A percentile compares a stretch with the other conserved stretches of the same genome.
phyloP scores from a whole-genome alignment of 2,797 vertebrate species.

The Typhlichthys eigenmanni region DNA sequence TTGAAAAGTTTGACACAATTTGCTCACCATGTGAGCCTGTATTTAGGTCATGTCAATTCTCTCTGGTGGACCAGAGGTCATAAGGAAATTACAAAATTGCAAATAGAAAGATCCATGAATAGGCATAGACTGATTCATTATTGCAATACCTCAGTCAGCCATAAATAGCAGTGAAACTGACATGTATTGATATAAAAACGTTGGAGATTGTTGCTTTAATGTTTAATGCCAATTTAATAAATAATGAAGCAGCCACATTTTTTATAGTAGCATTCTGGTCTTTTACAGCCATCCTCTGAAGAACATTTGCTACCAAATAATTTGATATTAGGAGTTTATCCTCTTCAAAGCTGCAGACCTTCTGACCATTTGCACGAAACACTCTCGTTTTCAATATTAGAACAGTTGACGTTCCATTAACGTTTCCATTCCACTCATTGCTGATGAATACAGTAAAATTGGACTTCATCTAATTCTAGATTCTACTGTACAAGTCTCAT shows the following conservation, averaged over 20 bases:
- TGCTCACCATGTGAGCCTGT: too few relatives aligned
- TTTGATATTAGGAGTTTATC: slow-evolving; percentile 19
- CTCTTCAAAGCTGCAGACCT: slow-evolving; percentile 19
- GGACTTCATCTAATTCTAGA: slow-evolving; percentile 60
- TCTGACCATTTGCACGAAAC: slow-evolving; percentile 34
- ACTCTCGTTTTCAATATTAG: slow-evolving; percentile 31
- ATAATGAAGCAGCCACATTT: too few relatives aligned
- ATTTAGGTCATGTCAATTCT: too few relatives aligned
- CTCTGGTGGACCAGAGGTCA: too few relatives aligned
- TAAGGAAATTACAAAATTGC: too few relatives aligned
- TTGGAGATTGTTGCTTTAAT: not conserved
- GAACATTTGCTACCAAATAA: slow-evolving; percentile 23
- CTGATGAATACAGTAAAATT: slow-evolving; percentile 46
- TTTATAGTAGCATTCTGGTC: not conserved
- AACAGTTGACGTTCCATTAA: slow-evolving; percentile 53
- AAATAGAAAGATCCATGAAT: too few relatives aligned
- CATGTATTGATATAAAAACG: too few relatives aligned
- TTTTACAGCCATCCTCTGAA: slow-evolving; percentile 42
- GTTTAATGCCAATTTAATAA: too few relatives aligned
- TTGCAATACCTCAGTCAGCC: slow-evolving; percentile 43
- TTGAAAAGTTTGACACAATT: too few relatives aligned
- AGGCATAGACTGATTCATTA: slow-evolving; percentile 3
- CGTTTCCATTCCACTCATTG: slow-evolving; percentile 12
- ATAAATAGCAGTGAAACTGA: slow-evolving; percentile 14
- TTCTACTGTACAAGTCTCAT: slow-evolving; percentile 16